These are phyloP conservation scores for Ectropis crepuscularia DNA, from an alignment of 2,888 invertebrate species.

Conservation along the genomic window DNA sequence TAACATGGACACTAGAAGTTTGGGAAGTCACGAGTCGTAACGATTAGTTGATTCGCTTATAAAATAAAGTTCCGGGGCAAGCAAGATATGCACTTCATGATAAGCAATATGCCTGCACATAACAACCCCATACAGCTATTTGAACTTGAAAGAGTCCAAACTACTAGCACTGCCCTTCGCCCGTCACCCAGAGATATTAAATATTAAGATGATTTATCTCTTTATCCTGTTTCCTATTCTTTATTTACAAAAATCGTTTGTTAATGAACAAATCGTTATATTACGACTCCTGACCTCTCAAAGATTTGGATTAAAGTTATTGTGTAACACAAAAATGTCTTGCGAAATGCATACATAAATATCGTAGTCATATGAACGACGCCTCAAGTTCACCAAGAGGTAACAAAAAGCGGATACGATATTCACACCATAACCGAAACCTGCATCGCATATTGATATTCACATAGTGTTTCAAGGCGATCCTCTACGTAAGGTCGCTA, in stretches of 20 bases:
- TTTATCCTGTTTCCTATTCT: no score
- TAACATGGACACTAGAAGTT: constrained; percentile 7
- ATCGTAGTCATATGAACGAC: constrained; percentile 1
- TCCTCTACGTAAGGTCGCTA: constrained; percentile 37
- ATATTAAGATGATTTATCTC: no score
- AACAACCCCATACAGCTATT: no score
- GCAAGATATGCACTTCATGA: neutral
- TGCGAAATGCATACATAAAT: neutral
- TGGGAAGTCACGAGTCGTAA: constrained; percentile 2
- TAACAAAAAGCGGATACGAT: constrained; percentile 39
- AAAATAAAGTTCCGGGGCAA: neutral
- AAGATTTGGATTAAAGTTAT: no score
- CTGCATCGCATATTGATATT: constrained; percentile 39
- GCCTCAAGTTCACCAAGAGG: constrained; percentile 16
- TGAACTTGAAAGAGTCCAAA: no score
- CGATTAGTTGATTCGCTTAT: neutral
- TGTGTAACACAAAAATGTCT: neutral
- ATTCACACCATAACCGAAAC: constrained; percentile 36
- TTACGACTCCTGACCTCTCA: no score
- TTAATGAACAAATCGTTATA: no score
- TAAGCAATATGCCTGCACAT: neutral
- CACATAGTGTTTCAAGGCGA: constrained; percentile 42
- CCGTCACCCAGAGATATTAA: no score
- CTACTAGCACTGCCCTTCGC: no score
- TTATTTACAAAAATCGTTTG: no score